These are phyloP conservation scores for Agrochola lychnidis DNA, from an alignment of 2,888 invertebrate species.

Conservation along the genomic window DNA sequence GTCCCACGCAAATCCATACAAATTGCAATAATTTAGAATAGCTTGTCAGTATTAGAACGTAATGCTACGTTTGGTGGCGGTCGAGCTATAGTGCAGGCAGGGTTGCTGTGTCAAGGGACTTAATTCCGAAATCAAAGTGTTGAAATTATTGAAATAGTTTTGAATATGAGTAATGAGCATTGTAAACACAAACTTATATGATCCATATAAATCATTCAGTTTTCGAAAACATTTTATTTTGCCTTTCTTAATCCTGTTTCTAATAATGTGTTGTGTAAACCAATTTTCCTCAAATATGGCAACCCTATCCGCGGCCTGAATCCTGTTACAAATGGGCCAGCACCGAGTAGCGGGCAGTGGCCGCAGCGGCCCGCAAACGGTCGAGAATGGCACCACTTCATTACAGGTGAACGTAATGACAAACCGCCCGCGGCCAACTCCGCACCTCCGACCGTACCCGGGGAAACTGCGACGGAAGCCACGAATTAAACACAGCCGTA, in stretches of 20 bases:
- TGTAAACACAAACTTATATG: neutral
- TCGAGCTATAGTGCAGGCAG: slow-evolving; percentile 45
- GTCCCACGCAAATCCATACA: slow-evolving; percentile 72
- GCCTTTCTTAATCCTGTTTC: neutral
- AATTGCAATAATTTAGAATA: slow-evolving; percentile 76
- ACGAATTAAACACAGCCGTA: slow-evolving; percentile 58
- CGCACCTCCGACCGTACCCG: slow-evolving; percentile 70
- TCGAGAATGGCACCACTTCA: slow-evolving; percentile 72
- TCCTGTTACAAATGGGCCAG: slow-evolving; percentile 73
- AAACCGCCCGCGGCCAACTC: slow-evolving; percentile 73
- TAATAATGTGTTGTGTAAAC: neutral
- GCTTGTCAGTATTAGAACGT: slow-evolving; percentile 67
- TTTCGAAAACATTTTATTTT: neutral
- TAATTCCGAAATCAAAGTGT: neutral
- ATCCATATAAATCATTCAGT: neutral
- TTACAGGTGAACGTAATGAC: slow-evolving; percentile 74
- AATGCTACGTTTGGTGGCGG: slow-evolving; percentile 62
- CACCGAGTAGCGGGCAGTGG: slow-evolving; percentile 38
- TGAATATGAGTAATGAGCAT: neutral
- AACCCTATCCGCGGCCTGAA: slow-evolving; percentile 57
- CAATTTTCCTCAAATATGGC: neutral
- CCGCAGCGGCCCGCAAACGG: slow-evolving; percentile 44
- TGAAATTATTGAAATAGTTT: neutral
- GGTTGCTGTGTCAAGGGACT: slow-evolving; percentile 32
- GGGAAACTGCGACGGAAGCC: slow-evolving; percentile 66